Conservation (phyloP, 2,888 invertebrate genomes). For the Pammene aurita region DNA sequence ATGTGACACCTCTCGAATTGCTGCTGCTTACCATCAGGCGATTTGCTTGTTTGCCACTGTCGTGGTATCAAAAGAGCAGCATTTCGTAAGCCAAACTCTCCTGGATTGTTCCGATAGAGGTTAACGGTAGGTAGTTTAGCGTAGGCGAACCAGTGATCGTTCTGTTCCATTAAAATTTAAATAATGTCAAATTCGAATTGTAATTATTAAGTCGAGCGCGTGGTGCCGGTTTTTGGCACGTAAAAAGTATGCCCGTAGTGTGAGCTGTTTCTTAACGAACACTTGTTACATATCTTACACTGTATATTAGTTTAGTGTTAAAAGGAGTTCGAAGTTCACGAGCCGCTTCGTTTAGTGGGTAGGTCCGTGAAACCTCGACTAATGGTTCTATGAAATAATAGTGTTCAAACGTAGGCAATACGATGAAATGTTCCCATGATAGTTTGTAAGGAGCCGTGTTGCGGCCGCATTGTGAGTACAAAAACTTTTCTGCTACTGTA, state of each 20-base stretch:
- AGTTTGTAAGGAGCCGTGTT: slow-evolving; percentile 42
- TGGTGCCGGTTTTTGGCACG: slow-evolving; percentile 47
- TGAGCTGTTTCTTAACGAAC: slow-evolving; percentile 59
- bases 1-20: too few species aligned
- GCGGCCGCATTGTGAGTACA: slow-evolving; percentile 44
- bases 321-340: slow-evolving; percentile 30
- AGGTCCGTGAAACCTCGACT: slow-evolving; percentile 34
- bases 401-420: slow-evolving; percentile 42
- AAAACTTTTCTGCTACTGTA: slow-evolving; percentile 54
- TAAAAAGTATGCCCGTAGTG: slow-evolving; percentile 27
- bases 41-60: too few species aligned
- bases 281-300: slow-evolving; percentile 81
- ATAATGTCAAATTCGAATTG: slow-evolving; percentile 52
- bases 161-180: slow-evolving; percentile 58
- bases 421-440: slow-evolving; percentile 41
- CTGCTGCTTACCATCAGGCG: too few species aligned
- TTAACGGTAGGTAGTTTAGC: slow-evolving; percentile 49
- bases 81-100: background rate
- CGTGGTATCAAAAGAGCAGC: background rate
- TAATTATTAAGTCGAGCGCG: slow-evolving; percentile 56
- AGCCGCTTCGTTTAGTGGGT: slow-evolving; percentile 12
- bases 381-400: slow-evolving; percentile 38
- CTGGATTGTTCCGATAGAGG: too few species aligned
- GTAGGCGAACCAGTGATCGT: slow-evolving; percentile 58
- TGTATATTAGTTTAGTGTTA: slow-evolving; percentile 61